Evolutionary conservation across 2,888 invertebrate genomes (phyloP).

Genomic region (Drosophila infuscata): DNA sequence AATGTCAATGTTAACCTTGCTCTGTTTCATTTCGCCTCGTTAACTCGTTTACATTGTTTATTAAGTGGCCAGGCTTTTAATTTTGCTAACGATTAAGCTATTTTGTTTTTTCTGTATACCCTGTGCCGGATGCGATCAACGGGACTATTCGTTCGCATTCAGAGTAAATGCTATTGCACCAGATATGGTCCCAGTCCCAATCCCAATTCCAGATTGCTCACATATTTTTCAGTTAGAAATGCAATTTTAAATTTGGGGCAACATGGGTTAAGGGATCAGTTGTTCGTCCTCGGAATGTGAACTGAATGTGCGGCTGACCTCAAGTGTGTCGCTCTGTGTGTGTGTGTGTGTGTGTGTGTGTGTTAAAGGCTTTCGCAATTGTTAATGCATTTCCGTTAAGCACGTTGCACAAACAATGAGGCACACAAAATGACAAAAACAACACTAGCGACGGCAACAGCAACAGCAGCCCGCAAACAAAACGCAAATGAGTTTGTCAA

Average conservation of each 20-base stretch:
- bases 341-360: slow-evolving; percentile 3
- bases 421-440: slow-evolving; percentile 28
- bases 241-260: background rate
- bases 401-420: slow-evolving; percentile 63
- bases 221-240: background rate
- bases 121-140: background rate
- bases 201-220: background rate
- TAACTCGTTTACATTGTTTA: slow-evolving; percentile 74
- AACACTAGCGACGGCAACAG: background rate
- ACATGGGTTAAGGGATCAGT: background rate
- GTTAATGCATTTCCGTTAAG: slow-evolving; percentile 62
- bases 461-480: slow-evolving; percentile 34
- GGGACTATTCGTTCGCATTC: background rate
- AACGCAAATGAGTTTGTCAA: slow-evolving; percentile 66
- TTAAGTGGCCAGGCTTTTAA: slow-evolving; percentile 59
- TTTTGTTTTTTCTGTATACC: slow-evolving; percentile 11
- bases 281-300: background rate
- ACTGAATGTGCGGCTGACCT: background rate
- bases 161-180: background rate
- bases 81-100: slow-evolving; percentile 43
- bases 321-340: slow-evolving; percentile 4
- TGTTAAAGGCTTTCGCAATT: slow-evolving; percentile 48
- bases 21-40: slow-evolving; percentile 73
- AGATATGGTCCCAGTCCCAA: background rate
- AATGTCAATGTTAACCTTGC: slow-evolving; percentile 81